phyloP scores from a whole-genome alignment of 1,140 invertebrate genomes.

The Cydia fagiglandana region DNA sequence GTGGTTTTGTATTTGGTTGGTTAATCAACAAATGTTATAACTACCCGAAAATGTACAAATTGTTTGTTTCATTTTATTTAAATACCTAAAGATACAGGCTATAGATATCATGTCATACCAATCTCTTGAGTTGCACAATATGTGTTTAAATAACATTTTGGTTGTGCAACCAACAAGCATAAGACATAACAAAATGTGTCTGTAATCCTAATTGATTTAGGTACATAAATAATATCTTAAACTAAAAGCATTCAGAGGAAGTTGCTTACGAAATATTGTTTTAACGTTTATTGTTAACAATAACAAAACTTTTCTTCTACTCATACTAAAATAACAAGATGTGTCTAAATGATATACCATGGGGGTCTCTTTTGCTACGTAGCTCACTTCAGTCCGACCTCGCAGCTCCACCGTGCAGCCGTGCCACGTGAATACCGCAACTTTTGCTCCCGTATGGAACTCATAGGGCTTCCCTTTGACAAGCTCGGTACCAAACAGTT shows the following conservation, averaged over 20 bases:
- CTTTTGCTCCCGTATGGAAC: slow-evolving; percentile 94
- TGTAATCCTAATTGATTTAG: neutral
- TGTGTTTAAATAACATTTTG: neutral
- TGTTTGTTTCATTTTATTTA: no score
- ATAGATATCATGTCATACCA: neutral
- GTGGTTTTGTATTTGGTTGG: no score
- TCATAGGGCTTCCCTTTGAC: slow-evolving; percentile 96
- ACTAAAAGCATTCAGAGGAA: neutral
- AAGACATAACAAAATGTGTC: neutral
- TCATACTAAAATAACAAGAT: neutral
- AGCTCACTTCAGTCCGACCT: slow-evolving; percentile 95
- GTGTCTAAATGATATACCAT: slow-evolving; percentile 82
- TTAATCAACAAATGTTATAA: no score
- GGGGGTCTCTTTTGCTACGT: slow-evolving; percentile 96
- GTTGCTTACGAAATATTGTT: neutral
- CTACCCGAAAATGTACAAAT: no score
- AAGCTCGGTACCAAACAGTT: slow-evolving; percentile 98
- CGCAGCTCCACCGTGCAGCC: slow-evolving; percentile 91
- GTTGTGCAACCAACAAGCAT: slow-evolving; percentile 5
- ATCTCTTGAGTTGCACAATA: neutral
- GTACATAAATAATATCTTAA: neutral
- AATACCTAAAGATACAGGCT: no score
- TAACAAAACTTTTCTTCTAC: neutral
- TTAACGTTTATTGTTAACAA: neutral
- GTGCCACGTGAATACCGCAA: slow-evolving; percentile 98